Conservation (phyloP, 2,888 invertebrate genomes). For the Zhuqinia jingwanae region DNA sequence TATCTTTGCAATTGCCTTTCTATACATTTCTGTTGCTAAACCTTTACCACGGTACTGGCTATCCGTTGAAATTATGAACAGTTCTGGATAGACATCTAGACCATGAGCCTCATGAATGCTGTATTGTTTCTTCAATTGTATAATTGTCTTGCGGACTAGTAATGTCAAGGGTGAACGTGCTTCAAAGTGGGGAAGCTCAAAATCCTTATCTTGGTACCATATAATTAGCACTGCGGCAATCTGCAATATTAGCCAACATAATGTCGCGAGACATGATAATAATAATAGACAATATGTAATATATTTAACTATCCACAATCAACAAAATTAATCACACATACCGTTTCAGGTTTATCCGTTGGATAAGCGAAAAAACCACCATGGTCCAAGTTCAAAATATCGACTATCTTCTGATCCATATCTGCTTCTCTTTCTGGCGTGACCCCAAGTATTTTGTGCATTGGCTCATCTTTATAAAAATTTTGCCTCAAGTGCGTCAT, state of each 20-base stretch:
- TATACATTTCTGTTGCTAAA: slow-evolving; percentile 66
- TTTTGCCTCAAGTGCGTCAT: slow-evolving; percentile 24
- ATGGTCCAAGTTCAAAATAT: slow-evolving; percentile 45
- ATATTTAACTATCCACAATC: background rate
- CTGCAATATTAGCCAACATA: slow-evolving; percentile 41
- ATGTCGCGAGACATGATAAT: background rate
- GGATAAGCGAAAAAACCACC: slow-evolving; percentile 57
- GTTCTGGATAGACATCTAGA: slow-evolving; percentile 44
- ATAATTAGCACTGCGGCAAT: slow-evolving; percentile 58
- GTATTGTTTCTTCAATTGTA: slow-evolving; percentile 1
- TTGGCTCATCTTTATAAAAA: slow-evolving; percentile 67
- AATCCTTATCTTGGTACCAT: slow-evolving; percentile 47
- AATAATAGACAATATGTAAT: background rate
- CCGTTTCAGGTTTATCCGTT: slow-evolving; percentile 54
- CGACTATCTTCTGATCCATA: slow-evolving; percentile 10
- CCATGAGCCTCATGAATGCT: slow-evolving; percentile 39
- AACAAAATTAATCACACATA: slow-evolving; percentile 10
- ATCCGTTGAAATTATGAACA: slow-evolving; percentile 53
- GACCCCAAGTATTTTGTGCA: slow-evolving; percentile 41
- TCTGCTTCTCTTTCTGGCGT: slow-evolving; percentile 50
- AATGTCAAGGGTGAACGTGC: slow-evolving; percentile 17
- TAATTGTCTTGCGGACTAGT: background rate
- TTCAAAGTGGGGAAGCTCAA: slow-evolving; percentile 20
- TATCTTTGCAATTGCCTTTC: slow-evolving; percentile 21
- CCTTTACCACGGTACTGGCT: slow-evolving; percentile 57